phyloP scores from a whole-genome alignment of 2,797 vertebrate genomes.

The Glossophaga mutica region DNA sequence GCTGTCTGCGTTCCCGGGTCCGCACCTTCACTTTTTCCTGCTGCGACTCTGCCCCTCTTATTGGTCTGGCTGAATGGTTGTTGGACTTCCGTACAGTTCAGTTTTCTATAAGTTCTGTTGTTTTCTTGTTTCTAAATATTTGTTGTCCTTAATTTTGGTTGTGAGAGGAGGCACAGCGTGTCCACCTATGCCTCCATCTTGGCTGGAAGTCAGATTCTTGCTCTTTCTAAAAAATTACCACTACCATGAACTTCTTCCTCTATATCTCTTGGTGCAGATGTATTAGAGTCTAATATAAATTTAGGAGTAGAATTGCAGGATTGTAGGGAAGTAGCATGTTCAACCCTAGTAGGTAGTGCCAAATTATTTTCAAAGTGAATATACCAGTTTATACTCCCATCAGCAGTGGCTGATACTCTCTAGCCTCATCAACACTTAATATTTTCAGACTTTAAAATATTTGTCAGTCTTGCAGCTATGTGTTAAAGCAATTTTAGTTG shows the following conservation, averaged over 20 bases:
- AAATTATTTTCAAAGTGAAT: neutral
- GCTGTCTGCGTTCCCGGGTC: no score
- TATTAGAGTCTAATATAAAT: neutral
- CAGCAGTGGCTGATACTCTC: neutral
- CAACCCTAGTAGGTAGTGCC: neutral
- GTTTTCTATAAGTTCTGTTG: no score
- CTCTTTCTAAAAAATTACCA: constrained; percentile 12
- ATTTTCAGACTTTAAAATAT: constrained; percentile 36
- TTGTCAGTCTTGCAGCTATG: neutral
- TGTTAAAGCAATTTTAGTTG: constrained; percentile 6
- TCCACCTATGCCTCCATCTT: no score
- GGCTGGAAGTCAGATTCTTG: constrained; percentile 18
- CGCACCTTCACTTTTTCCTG: no score
- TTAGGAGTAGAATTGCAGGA: neutral
- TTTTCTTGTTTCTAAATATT: no score
- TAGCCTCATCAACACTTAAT: neutral
- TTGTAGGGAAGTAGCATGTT: neutral
- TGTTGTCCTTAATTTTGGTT: no score
- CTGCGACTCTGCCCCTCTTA: no score
- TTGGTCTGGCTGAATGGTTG: no score
- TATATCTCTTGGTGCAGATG: neutral
- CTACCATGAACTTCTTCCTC: neutral
- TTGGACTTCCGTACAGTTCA: no score
- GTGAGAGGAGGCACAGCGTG: no score
- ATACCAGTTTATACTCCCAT: neutral